These are phyloP conservation scores for Drosophila bunnanda DNA, from an alignment of 2,888 invertebrate genomes.

Conservation along the genomic window DNA sequence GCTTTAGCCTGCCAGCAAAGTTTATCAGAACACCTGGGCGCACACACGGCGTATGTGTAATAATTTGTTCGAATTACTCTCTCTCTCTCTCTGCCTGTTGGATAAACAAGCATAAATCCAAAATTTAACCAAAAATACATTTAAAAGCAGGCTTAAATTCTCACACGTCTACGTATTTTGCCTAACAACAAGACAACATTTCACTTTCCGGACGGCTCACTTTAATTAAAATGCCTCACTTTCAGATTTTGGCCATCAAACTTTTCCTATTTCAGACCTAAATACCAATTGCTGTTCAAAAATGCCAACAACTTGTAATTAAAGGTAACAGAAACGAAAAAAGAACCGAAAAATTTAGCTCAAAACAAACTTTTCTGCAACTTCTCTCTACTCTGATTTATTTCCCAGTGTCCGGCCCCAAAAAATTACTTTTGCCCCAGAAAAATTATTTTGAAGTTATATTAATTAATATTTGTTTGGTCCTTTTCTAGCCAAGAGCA, in stretches of 20 bases:
- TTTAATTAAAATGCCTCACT: conserved; percentile 72
- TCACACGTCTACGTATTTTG: not conserved
- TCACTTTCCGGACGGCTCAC: conserved; percentile 24
- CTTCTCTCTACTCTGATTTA: conserved; percentile 49
- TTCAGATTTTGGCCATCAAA: conserved; percentile 42
- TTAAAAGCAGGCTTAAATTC: not conserved
- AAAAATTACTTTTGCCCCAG: conserved; percentile 24
- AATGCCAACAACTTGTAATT: conserved; percentile 68
- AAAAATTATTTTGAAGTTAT: conserved; percentile 61
- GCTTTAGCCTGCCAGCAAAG: conserved; percentile 29
- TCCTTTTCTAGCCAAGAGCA: conserved; percentile 30
- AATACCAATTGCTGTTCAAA: conserved; percentile 29
- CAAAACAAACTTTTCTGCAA: conserved; percentile 53
- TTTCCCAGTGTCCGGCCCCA: conserved; percentile 14
- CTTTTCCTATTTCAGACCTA: conserved; percentile 66
- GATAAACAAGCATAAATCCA: not conserved
- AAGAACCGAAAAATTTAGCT: conserved; percentile 31
- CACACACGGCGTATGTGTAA: conserved; percentile 53
- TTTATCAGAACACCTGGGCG: conserved; percentile 52
- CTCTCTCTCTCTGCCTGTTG: not conserved
- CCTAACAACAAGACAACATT: conserved; percentile 5
- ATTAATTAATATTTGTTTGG: conserved; percentile 74
- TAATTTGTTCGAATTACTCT: conserved; percentile 13
- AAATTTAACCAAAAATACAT: not conserved
- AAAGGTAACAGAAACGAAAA: conserved; percentile 56